A percentile compares a stretch with the other conserved stretches of the same genome.
phyloP scores from a whole-genome alignment of 2,113 vertebrate species.

The Grantiella picta region DNA sequence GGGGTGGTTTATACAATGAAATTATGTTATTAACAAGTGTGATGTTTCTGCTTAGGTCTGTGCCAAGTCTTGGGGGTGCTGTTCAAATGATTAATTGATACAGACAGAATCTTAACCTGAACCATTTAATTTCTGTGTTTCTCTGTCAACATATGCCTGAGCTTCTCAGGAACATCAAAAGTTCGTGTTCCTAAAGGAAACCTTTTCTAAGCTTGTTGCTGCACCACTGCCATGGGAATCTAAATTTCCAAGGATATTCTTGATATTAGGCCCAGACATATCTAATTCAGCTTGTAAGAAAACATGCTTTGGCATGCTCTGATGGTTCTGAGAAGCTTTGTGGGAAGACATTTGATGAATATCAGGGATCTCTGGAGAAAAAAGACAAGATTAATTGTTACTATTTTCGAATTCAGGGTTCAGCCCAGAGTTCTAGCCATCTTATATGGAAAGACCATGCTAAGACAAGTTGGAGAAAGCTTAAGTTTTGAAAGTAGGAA shows the following conservation, averaged over 20 bases:
- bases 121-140: background rate
- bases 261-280: background rate
- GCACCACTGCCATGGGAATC: background rate
- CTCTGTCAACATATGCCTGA: background rate
- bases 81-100: background rate
- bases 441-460: background rate
- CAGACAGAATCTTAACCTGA: slow-evolving; percentile 4
- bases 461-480: background rate
- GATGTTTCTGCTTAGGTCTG: background rate
- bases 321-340: background rate
- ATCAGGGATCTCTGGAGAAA: background rate
- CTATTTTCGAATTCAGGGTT: background rate
- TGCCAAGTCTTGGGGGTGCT: background rate
- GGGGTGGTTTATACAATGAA: background rate
- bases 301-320: background rate
- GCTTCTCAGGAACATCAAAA: background rate
- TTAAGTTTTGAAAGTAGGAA: background rate
- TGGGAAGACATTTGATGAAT: background rate
- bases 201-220: background rate
- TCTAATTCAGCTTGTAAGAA: background rate
- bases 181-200: background rate
- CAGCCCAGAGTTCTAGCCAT: background rate
- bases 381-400: background rate
- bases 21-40: background rate
- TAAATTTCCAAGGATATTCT: background rate